Conservation (phyloP, 2,113 vertebrate genomes). For the Dicerorhinus sumatrensis region DNA sequence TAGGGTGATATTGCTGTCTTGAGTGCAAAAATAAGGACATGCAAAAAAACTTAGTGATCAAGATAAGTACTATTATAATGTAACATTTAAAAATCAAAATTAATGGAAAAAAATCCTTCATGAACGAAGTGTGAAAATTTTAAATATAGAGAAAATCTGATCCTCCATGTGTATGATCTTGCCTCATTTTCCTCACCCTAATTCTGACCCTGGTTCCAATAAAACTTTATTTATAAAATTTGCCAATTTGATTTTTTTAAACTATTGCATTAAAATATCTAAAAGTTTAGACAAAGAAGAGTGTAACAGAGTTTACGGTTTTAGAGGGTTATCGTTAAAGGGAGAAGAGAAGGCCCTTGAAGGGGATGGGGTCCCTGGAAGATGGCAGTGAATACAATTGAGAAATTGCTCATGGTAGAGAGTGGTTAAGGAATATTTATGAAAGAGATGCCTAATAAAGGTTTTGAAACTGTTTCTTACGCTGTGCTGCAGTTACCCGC, state of each 20-base stretch:
- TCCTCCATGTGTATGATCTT: rapidly evolving
- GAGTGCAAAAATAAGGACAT: background rate
- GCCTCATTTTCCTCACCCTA: background rate
- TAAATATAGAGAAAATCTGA: background rate
- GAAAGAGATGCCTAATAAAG: background rate
- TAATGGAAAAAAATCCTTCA: background rate
- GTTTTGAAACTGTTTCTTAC: background rate
- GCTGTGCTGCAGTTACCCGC: background rate
- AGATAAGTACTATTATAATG: background rate
- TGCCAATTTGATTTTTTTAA: background rate
- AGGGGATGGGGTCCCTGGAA: background rate
- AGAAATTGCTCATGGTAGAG: background rate
- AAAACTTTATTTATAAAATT: conserved; percentile 24
- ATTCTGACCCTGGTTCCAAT: background rate
- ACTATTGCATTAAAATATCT: background rate
- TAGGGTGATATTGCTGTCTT: background rate
- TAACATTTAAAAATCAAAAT: background rate
- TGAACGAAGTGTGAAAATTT: background rate
- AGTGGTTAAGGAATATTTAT: background rate
- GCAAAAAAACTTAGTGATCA: background rate
- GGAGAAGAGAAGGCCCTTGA: background rate
- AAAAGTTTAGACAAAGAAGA: background rate
- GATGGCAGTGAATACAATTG: background rate
- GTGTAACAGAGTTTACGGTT: background rate
- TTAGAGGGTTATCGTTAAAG: background rate